phyloP scores from a whole-genome alignment of 2,113 vertebrate species.

The Equus quagga region DNA sequence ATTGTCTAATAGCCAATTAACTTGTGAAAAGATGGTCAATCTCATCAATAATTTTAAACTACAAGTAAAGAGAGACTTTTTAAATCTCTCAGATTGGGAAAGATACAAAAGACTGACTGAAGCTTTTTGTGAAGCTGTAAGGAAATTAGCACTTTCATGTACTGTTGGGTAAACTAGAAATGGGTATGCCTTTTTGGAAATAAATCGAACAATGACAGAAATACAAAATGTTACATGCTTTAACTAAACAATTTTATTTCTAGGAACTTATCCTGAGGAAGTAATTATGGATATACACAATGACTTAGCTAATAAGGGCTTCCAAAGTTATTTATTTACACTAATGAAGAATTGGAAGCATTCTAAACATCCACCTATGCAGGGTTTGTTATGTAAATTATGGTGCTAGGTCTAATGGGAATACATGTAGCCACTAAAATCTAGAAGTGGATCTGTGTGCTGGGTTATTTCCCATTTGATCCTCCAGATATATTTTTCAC shows the following conservation, averaged over 20 bases:
- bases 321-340: background rate
- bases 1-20: background rate
- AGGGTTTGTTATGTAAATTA: background rate
- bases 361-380: background rate
- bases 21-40: background rate
- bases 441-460: background rate
- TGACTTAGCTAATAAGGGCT: background rate
- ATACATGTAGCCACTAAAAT: background rate
- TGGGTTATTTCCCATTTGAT: background rate
- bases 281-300: background rate
- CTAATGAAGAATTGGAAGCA: background rate
- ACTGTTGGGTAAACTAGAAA: too few relatives aligned
- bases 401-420: background rate
- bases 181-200: background rate
- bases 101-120: background rate
- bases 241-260: background rate
- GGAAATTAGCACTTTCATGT: background rate
- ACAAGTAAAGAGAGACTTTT: background rate
- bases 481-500: background rate
- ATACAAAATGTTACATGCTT: background rate
- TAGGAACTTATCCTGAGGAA: background rate
- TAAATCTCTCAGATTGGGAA: background rate
- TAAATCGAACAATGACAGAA: background rate
- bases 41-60: background rate
- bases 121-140: background rate